Evolutionary conservation across 2,888 invertebrate genomes (phyloP), one percentile per base, ranked within the genome.

Genomic region (Seira sanloemensis): DNA sequence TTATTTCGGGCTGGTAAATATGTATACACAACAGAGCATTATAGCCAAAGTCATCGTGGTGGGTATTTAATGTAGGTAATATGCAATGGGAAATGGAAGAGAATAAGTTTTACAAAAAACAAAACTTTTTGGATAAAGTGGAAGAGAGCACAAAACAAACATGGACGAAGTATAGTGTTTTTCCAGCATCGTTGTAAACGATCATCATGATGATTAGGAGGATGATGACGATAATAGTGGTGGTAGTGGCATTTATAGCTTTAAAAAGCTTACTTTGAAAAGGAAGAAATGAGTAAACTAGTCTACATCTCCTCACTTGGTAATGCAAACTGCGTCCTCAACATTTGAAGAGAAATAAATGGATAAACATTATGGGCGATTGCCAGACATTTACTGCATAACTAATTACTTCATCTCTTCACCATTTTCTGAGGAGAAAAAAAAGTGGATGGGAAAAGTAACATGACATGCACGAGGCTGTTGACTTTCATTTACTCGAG

Each of bases 331-430:
- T 82, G 87, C 87, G 86, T 88, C 71, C 37, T 83, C 75, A 58
- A 78, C 86, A 86, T 80, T 89, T 86, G 86, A 89, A 88, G 87
- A 88, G 87, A 89, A 89, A 89, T 89, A 88, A 88, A 88, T 88
- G 86, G 88, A 88, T 85, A 85, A 86, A 85, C 84, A 73, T 83
- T 82, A 77, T 83, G 85, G 77, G 73, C 77, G 67, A 83, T 77
- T 78, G 79, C 80, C 77, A 82, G 81, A 86, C 88, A 81, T 80
- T 88, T 85, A 85, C 84, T 84, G 89, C 87, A 89, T 88, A 85
- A 80, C 86, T 88, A 88, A 89, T 89, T 84, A 88, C 86, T 83
- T 79, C 79, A 73, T 83, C 79, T 18, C 76, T 76, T 25, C 27
- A 4, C 16, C 24, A 5, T n/a, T n/a, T 12, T 46, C 73, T 19